phyloP scores from a whole-genome alignment of 1,140 invertebrate species.

The Cyclina sinensis region DNA sequence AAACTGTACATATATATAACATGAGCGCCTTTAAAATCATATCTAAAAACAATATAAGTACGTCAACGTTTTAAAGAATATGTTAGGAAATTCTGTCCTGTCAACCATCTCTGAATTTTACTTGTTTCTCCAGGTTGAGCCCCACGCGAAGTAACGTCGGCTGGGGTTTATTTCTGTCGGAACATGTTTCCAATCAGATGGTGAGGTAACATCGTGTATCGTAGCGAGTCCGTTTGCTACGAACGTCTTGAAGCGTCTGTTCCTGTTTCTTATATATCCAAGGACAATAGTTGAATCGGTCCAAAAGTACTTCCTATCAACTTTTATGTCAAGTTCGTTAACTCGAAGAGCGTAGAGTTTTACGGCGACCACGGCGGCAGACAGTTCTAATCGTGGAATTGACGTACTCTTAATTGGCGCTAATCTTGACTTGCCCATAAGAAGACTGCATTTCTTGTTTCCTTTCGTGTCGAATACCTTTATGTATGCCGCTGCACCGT shows the following conservation, averaged over 20 bases:
- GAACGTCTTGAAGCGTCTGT: constrained; percentile 17
- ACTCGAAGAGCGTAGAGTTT: constrained; percentile 15
- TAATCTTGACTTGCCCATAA: constrained; percentile 45
- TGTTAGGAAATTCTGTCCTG: background rate
- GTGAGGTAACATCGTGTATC: constrained; percentile 17
- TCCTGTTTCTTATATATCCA: constrained; percentile 61
- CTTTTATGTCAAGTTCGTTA: constrained; percentile 35
- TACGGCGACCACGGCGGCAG: constrained; percentile 39
- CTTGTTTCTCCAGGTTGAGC: background rate
- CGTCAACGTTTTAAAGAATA: too few relatives aligned
- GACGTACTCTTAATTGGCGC: constrained; percentile 47
- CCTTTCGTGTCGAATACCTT: background rate
- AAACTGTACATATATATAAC: too few relatives aligned
- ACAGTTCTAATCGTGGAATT: constrained; percentile 49
- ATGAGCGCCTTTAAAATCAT: too few relatives aligned
- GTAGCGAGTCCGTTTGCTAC: constrained; percentile 11
- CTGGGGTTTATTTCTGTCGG: constrained; percentile 56
- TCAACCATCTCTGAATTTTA: constrained; percentile 6
- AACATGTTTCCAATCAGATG: constrained; percentile 42
- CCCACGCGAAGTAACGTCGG: constrained; percentile 59
- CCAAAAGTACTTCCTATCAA: constrained; percentile 42
- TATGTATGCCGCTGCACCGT: constrained; percentile 46
- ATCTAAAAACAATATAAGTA: too few relatives aligned
- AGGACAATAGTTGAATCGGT: constrained; percentile 65
- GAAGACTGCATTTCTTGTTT: background rate